phyloP scores from a whole-genome alignment of 2,113 vertebrate species.

The Zosterops borbonicus region DNA sequence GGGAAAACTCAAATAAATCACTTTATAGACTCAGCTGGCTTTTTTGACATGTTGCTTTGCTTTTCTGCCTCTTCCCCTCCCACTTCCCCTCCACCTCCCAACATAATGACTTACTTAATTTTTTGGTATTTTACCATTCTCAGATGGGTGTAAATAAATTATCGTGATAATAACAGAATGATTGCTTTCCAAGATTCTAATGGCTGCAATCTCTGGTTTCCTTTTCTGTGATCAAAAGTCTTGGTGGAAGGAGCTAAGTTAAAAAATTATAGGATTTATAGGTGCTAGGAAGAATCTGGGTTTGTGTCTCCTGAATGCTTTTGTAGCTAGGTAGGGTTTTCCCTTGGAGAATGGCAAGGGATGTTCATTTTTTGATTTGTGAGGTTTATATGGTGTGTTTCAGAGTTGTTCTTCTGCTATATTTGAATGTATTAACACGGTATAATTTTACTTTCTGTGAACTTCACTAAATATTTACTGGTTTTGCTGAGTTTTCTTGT shows the following conservation, averaged over 20 bases:
- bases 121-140: not conserved
- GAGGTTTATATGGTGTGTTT: not conserved
- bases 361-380: not conserved
- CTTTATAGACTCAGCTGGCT: not conserved
- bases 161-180: not conserved
- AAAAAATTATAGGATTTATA: not conserved
- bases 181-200: not conserved
- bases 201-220: not conserved
- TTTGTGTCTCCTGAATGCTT: not conserved
- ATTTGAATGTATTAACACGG: not conserved
- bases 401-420: not conserved
- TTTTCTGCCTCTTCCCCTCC: not conserved
- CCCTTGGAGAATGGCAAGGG: not conserved
- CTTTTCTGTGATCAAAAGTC: not conserved
- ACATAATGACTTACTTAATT: not conserved
- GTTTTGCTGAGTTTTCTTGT: not conserved
- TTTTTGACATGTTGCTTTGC: not conserved
- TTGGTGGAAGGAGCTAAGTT: not conserved
- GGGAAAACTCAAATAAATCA: not conserved
- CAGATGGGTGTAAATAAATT: not conserved
- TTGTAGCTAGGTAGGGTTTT: not conserved
- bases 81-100: accelerated
- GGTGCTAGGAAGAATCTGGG: not conserved
- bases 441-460: not conserved
- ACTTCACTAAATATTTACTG: not conserved